Conservation (phyloP, 2,888 invertebrate genomes). For the Alloscopus bannaensis region DNA sequence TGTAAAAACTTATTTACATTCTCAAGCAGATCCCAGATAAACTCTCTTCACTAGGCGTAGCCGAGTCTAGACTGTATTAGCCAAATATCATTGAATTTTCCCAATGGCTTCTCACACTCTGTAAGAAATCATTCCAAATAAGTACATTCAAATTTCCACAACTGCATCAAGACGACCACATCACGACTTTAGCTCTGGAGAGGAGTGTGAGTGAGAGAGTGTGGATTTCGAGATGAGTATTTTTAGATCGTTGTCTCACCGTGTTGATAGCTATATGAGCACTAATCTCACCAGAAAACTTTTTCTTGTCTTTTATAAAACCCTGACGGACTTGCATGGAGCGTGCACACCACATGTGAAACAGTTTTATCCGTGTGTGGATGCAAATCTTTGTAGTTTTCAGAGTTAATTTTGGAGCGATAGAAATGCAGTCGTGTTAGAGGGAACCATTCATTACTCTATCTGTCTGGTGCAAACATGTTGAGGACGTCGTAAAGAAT, state of each 20-base stretch:
- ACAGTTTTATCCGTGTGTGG: not conserved
- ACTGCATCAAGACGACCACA: conserved; percentile 1
- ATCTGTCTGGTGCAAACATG: too few species aligned
- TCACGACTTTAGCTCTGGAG: not conserved
- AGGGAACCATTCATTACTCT: too few species aligned
- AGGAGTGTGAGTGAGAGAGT: not conserved
- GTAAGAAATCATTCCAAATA: conserved; percentile 21
- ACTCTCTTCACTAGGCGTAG: too few species aligned
- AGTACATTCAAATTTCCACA: too few species aligned
- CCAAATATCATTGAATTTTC: too few species aligned
- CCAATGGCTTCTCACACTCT: not conserved
- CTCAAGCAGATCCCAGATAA: too few species aligned
- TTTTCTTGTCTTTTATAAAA: too few species aligned
- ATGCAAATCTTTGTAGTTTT: not conserved
- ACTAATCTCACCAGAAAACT: conserved; percentile 23
- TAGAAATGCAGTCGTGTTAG: conserved; percentile 2
- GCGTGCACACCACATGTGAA: too few species aligned
- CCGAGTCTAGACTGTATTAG: too few species aligned
- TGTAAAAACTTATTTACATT: too few species aligned
- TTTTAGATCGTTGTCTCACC: conserved; percentile 40
- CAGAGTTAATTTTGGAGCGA: not conserved
- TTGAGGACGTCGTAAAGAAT: conserved; percentile 21
- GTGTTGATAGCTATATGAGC: conserved; percentile 43
- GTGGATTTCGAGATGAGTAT: conserved; percentile 23
- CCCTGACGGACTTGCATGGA: too few species aligned